Base-by-base conservation (phyloP, 2,797 vertebrate species). In the Neosalanx taihuensis region DNA sequence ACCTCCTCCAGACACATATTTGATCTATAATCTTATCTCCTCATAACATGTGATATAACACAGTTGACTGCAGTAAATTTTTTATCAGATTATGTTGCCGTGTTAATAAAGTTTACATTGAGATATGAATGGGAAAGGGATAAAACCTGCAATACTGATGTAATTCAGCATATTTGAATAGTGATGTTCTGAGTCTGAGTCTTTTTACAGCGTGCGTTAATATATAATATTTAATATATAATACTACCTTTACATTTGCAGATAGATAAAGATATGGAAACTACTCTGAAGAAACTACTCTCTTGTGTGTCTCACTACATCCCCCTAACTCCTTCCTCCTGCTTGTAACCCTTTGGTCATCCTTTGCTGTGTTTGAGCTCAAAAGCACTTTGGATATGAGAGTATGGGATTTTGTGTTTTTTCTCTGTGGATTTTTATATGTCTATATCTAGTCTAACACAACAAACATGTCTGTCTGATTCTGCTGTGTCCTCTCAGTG, bases 401-500 rank as follows among this genome's bases (percentile, higher is more conserved):
- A 59, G 35, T 69, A 57, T 60, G 63, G 37, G 5, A 30, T 60
- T 67, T 12, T 2, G 13, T 67, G 13, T 67, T 5, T 29, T 29
- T 12, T 67, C 15, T 53, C 5, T 53, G 26, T 51, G 23, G 46
- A 23, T 18, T 20, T 66, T 12, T 49, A 6, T 18, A 41, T 66
- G 10, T 66, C n/a, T 12, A 49, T 7, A 49, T 7, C 49, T 31
- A 29, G 5, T 5, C 41, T 5, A 5, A n/a, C 18, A 4, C 15
- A 6, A 56, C 17, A 56, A 4, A 12, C 7, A 49, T 51, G 26
- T 5, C 23, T 51, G 20, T 26, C 35, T 70, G 23, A 46, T 46
- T 5, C 23, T 51, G 71, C 59, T 72, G 41, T 62, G 29, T 57
- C 29, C 33, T 60, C n/a, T 41, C 85, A 97, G 96, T 76, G 93